phyloP scores from a whole-genome alignment of 2,888 invertebrate genomes.

The Hartigia nigra region DNA sequence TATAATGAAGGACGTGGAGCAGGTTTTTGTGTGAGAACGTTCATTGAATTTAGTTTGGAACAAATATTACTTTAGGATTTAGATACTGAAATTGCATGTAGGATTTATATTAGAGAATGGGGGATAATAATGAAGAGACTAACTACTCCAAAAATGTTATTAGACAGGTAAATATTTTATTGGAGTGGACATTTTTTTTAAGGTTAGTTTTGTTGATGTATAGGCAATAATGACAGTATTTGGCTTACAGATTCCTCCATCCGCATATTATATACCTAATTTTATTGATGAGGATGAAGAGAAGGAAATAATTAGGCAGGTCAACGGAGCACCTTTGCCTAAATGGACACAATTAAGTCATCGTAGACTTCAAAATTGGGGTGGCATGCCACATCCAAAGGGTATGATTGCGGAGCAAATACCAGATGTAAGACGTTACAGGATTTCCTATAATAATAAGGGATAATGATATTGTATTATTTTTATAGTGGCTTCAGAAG shows the following conservation, averaged over 20 bases:
- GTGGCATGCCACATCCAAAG: constrained; percentile 92
- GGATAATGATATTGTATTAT: background rate
- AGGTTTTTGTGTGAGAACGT: background rate
- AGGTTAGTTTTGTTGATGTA: constrained; percentile 3
- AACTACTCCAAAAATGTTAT: background rate
- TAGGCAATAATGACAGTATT: background rate
- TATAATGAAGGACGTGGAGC: background rate
- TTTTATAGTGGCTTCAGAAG: constrained; percentile 77
- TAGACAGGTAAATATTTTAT: background rate
- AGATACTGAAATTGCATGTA: background rate
- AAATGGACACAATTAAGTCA: constrained; percentile 96
- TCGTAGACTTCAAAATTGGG: constrained; percentile 96
- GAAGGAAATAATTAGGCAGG: constrained; percentile 75
- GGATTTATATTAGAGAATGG: background rate
- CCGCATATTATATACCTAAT: constrained; percentile 85
- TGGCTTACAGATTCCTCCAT: constrained; percentile 69
- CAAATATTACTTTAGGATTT: background rate
- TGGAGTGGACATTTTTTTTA: background rate
- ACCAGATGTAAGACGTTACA: constrained; percentile 68
- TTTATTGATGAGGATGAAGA: constrained; percentile 85
- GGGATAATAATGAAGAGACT: background rate
- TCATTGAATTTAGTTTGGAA: background rate
- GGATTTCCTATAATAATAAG: background rate
- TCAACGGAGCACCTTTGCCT: constrained; percentile 86
- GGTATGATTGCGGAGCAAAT: constrained; percentile 93